Percentiles rank a stretch among this genome's conserved stretches.
Conservation (phyloP, 1,140 invertebrate genomes). For the Orussus abietinus region DNA sequence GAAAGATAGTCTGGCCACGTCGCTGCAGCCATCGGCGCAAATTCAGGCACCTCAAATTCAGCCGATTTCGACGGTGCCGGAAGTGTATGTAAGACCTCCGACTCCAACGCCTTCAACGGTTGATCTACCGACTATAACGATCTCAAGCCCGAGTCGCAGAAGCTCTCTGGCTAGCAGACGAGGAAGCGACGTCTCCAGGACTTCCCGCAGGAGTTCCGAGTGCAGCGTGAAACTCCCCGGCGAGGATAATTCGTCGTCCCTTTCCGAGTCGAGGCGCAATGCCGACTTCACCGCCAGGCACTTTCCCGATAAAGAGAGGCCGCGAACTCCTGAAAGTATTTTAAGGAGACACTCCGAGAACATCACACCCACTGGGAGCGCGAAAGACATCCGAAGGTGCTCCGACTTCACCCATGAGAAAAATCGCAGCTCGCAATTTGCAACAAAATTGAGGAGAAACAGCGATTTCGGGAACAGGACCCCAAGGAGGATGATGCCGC, state of each 20-base stretch:
- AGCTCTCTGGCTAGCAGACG: conserved; percentile 44
- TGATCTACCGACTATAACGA: conserved; percentile 44
- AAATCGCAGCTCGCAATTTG: conserved; percentile 43
- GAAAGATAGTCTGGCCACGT: too few species aligned
- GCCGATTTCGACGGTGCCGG: conserved; percentile 38
- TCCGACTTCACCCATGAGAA: conserved; percentile 48
- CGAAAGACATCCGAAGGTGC: conserved; percentile 37
- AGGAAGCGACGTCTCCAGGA: conserved; percentile 36
- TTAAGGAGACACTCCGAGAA: conserved; percentile 39
- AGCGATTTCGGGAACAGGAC: conserved; percentile 45
- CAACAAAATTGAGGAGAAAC: conserved; percentile 42
- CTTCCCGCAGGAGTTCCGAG: conserved; percentile 39
- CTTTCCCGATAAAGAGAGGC: conserved; percentile 18
- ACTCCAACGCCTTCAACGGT: conserved; percentile 43
- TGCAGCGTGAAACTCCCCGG: conserved; percentile 39
- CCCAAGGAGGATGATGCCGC: conserved; percentile 31
- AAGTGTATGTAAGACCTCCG: conserved; percentile 46
- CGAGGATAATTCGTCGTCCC: conserved; percentile 17
- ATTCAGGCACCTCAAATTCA: conserved; percentile 9
- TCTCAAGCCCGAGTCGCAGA: conserved; percentile 42
- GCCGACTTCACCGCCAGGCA: conserved; percentile 21
- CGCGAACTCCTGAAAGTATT: conserved; percentile 24
- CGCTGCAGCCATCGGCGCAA: too few species aligned
- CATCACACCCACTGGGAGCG: conserved; percentile 30
- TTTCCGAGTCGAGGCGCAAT: conserved; percentile 13